Base-by-base conservation (phyloP, 1,140 invertebrate species). In the Meteorus sp. region DNA sequence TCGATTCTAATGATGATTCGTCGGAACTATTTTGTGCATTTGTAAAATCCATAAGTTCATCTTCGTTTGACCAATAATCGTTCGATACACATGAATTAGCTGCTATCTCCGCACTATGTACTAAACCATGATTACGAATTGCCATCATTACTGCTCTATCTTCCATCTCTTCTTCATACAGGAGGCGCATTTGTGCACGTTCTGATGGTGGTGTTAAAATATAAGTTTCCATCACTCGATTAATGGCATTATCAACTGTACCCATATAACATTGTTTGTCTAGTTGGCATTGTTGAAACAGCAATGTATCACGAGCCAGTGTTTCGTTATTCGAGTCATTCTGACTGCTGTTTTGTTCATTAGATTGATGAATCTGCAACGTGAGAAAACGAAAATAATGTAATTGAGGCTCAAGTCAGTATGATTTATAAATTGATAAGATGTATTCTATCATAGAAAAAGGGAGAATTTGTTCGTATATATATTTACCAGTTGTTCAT, bases 161-260 rank as follows among this genome's bases (percentile, higher is more conserved):
- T 78, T 73, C 82, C 80, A 76, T 82, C 71, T 66, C 81, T 70
- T 80, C 74, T 82, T 83, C 27, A 81, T 78, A 54, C 81, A 81
- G 66, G 81, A 83, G 22, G 75, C 78, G 41, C 79, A 81, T 71
- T 82, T 83, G 55, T 77, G 74, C 25, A 77, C 82, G 57, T 69
- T 68, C 62, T 65, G 75, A 39, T 62, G 71, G 67, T 8, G 84
- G 82, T 41, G 73, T 75, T 22, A 83, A 69, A 47, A 83, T 81
- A 79, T 84, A 86, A 33, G 82, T 83, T 68, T 89, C 88, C 39
- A 89, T 66, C 17, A 88, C 82, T 63, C 81, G 81, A 63, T 90
- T 90, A 56, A 89, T 87, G 13, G 84, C 85, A 74, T 90, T 90
- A 64, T 90, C 88, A 29, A 89, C 80, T 73, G 85, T 86, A 48